Evolutionary conservation across 2,797 vertebrate genomes (phyloP).

Genomic region (Crocidura indochinensis): DNA sequence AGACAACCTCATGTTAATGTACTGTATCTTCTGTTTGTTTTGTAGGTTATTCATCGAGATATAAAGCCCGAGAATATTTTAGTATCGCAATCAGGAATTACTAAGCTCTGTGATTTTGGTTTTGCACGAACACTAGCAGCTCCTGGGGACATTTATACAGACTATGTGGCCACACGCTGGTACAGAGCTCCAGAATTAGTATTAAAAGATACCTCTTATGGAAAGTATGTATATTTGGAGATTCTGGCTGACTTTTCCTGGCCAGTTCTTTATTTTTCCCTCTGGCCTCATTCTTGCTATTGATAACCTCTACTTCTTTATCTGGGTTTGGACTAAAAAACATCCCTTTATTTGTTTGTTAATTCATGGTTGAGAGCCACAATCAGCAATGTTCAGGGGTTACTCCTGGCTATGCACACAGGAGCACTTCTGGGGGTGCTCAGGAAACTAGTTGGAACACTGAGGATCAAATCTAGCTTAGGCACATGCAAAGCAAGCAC

Average conservation of each 20-base stretch:
- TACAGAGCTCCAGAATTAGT: conserved; percentile 87
- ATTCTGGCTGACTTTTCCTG: conserved; percentile 32
- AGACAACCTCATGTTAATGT: conserved; percentile 65
- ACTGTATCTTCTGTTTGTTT: conserved; percentile 70
- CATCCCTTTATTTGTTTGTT: background rate
- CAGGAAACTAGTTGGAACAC: too few relatives aligned
- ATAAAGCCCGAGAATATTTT: conserved; percentile 90
- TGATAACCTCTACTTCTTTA: conserved; percentile 23
- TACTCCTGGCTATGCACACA: too few relatives aligned
- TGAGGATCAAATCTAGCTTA: too few relatives aligned
- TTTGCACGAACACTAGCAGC: conserved; percentile 87
- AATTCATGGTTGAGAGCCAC: too few relatives aligned
- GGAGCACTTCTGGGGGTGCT: too few relatives aligned
- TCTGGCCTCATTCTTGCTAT: background rate
- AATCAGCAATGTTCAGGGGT: too few relatives aligned
- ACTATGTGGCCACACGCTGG: conserved; percentile 87
- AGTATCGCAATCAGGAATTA: conserved; percentile 87
- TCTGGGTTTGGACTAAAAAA: conserved; percentile 20
- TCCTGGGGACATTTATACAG: conserved; percentile 87
- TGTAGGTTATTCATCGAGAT: conserved; percentile 87
- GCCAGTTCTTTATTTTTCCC: conserved; percentile 19
- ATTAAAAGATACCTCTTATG: conserved; percentile 86
- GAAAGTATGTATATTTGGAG: conserved; percentile 81
- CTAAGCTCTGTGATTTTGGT: conserved; percentile 89
- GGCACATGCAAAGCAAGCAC: too few relatives aligned